Percentiles rank a stretch among this genome's conserved stretches.
These are phyloP conservation scores for Willowsia nigromaculata DNA, from an alignment of 2,888 invertebrate species.

Conservation along the genomic window DNA sequence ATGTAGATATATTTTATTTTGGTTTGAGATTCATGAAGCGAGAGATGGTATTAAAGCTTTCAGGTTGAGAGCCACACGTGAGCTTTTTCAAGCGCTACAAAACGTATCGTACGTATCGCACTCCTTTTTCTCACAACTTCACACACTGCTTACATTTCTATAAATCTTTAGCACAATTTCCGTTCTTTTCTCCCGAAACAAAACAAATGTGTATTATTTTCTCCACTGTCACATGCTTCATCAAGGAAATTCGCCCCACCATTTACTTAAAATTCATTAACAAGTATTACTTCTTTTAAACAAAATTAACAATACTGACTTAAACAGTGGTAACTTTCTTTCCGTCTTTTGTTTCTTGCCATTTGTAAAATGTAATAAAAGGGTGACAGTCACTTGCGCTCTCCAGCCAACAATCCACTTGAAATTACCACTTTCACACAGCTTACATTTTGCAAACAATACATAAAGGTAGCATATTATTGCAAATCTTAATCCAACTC, in stretches of 20 bases:
- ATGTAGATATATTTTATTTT: constrained; percentile 43
- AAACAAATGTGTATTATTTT: background rate
- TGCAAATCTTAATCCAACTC: constrained; percentile 9
- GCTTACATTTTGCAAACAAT: background rate
- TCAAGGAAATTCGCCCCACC: constrained; percentile 34
- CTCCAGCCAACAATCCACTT: background rate
- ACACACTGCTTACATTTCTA: constrained; percentile 25
- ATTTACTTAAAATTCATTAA: background rate
- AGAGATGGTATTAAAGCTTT: constrained; percentile 63
- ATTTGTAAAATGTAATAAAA: background rate
- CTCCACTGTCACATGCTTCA: constrained; percentile 38
- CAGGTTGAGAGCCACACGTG: constrained; percentile 70
- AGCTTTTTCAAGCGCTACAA: constrained; percentile 69
- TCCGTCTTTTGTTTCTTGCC: too few relatives aligned
- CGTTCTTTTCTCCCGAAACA: background rate
- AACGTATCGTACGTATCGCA: constrained; percentile 3
- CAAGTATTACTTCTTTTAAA: background rate
- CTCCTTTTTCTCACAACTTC: constrained; percentile 46
- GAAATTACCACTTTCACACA: constrained; percentile 16
- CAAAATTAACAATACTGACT: background rate
- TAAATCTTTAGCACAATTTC: background rate
- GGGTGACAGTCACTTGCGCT: background rate
- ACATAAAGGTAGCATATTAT: background rate
- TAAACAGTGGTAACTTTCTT: constrained; percentile 25
- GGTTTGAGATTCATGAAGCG: constrained; percentile 61